Conservation (phyloP, 2,113 vertebrate species). For the Corythoichthys haematopterus region DNA sequence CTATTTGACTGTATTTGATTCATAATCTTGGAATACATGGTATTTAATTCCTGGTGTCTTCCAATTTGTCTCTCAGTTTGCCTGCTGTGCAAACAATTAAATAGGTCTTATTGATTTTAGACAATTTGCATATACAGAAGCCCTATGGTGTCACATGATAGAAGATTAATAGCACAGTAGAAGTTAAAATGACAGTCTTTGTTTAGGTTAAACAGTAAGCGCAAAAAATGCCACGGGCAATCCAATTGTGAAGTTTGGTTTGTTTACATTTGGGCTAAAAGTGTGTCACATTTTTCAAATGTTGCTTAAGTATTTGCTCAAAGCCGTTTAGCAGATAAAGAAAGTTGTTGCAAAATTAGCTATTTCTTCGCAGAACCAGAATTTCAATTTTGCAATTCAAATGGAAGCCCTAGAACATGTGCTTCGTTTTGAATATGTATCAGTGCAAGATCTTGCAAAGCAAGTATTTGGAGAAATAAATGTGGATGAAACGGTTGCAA, state of each 20-base stretch:
- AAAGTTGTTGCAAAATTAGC: not conserved
- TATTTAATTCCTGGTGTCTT: conserved; percentile 20
- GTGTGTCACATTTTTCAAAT: conserved; percentile 2
- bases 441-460: not conserved
- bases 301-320: not conserved
- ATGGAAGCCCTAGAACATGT: not conserved
- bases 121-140: conserved; percentile 41
- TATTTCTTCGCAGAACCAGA: not conserved
- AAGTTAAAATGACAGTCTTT: conserved; percentile 25
- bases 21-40: conserved; percentile 1
- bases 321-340: not conserved
- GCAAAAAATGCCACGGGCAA: not conserved
- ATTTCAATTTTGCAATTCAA: not conserved
- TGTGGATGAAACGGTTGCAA: not conserved
- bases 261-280: not conserved
- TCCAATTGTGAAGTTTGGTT: not conserved
- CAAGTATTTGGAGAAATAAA: not conserved
- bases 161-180: conserved; percentile 12
- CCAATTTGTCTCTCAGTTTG: conserved; percentile 24
- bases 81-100: conserved; percentile 45
- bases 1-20: too few species aligned
- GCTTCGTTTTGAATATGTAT: not conserved
- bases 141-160: conserved; percentile 29
- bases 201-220: conserved; percentile 27
- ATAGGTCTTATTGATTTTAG: conserved; percentile 31